Evolutionary conservation across 2,888 invertebrate genomes (phyloP), one percentile per base, ranked within the genome.

Genomic region (Pimpla rufipes): DNA sequence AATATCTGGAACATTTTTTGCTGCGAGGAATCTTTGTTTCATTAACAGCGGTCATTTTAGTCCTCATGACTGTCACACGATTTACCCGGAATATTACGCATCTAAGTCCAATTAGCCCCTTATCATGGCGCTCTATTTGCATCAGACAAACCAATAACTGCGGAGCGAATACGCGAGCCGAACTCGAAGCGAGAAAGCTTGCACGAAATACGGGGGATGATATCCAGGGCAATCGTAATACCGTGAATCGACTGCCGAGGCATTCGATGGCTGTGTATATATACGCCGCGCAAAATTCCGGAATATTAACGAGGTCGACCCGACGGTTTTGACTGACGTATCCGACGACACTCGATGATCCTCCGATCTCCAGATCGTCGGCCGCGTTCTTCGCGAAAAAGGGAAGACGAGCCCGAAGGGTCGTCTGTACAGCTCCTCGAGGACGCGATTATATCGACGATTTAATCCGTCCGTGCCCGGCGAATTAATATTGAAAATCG

Each of bases 401-500:
- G n/a, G n/a, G n/a, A n/a, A 18, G 35, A 37, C 50, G 47, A 40
- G 18, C 11, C 18, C n/a, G n/a, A 55, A 2, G 7, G 42, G 29
- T 29, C 29, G 29, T 29, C 8, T n/a, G n/a, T n/a, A n/a, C n/a
- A n/a, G n/a, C 55, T 16, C 13, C 23, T 57, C 42, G 70, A 71
- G 57, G 10, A 55, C 70, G 55, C 23, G 40, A 16, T 71, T 57
- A 18, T 50, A 55, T 71, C 37, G 70, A 11, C n/a, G 23, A 71
- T 55, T 37, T 37, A 55, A 18, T 55, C 40, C 18, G 23, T 42
- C 23, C 4, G 23, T 57, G 57, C 13, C 21, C 70, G 8, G 21
- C n/a, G 42, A 71, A 71, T 71, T 42, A 71, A 71, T 71, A 55
- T 71, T 42, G 52, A 68, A 68, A 23, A 71, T 55, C 40, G 10